These are phyloP conservation scores for Archaeoteleia sp. DNA, from an alignment of 2,888 invertebrate species.

Conservation along the genomic window DNA sequence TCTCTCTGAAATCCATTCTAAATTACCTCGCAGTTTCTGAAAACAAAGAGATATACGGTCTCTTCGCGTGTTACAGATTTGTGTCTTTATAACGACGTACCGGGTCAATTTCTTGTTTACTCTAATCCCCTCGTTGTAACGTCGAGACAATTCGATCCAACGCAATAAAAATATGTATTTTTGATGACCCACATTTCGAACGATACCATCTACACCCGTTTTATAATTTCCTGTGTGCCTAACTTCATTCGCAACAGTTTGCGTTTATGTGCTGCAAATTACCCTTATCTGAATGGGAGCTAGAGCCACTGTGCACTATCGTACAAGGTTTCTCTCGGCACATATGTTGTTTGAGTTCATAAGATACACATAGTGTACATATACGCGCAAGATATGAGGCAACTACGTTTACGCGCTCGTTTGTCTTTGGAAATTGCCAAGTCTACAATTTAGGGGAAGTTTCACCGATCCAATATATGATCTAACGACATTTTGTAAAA, in stretches of 20 bases:
- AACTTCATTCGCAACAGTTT: slow-evolving; percentile 14
- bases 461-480: slow-evolving; percentile 3
- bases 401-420: slow-evolving; percentile 24
- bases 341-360: slow-evolving; percentile 28
- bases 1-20: slow-evolving; percentile 40
- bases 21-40: slow-evolving; percentile 44
- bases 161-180: slow-evolving; percentile 5
- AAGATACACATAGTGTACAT: slow-evolving; percentile 27
- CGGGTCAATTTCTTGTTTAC: slow-evolving; percentile 27
- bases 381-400: slow-evolving; percentile 22
- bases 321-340: slow-evolving; percentile 9
- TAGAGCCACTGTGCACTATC: slow-evolving; percentile 9
- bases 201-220: slow-evolving; percentile 4
- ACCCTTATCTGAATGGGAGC: slow-evolving; percentile 17
- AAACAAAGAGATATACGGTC: slow-evolving; percentile 37
- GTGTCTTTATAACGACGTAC: slow-evolving; percentile 24
- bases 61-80: slow-evolving; percentile 16
- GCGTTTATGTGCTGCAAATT: slow-evolving; percentile 34
- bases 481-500: slow-evolving; percentile 3
- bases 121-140: background rate
- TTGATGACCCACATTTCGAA: slow-evolving; percentile 15
- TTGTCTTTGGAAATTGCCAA: slow-evolving; percentile 28
- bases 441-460: slow-evolving; percentile 29
- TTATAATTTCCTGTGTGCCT: slow-evolving; percentile 17
- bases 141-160: background rate